Evolutionary conservation across 2,888 invertebrate genomes (phyloP).

Genomic region (Apodemia zela): DNA sequence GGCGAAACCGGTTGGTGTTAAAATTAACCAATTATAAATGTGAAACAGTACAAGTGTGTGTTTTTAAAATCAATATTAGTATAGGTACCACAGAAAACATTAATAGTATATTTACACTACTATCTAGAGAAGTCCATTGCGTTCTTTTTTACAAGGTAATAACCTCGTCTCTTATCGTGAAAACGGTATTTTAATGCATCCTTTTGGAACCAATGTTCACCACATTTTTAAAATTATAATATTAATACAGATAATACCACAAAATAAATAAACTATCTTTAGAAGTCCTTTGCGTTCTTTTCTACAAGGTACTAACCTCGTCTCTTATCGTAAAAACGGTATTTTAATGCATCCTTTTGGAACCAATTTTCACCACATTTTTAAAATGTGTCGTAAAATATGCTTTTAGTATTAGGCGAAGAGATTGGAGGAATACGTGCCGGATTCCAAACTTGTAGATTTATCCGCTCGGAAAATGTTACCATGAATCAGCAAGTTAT

Average conservation of each 20-base stretch:
- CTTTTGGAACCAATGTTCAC: not conserved
- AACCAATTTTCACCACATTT: not conserved
- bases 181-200: not conserved
- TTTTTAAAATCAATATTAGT: too few species aligned
- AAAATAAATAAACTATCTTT: too few species aligned
- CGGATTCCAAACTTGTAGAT: conserved; percentile 1
- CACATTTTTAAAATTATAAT: not conserved
- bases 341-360: not conserved
- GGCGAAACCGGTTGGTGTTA: too few species aligned
- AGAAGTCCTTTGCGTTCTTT: not conserved
- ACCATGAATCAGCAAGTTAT: not conserved
- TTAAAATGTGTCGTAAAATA: not conserved
- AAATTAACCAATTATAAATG: too few species aligned
- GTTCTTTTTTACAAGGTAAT: not conserved
- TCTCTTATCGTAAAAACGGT: not conserved
- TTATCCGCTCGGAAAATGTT: not conserved
- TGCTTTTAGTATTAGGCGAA: not conserved
- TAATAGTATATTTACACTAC: too few species aligned
- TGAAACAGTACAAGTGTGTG: too few species aligned
- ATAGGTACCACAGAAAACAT: too few species aligned
- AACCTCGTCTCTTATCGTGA: not conserved
- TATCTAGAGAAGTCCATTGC: not conserved
- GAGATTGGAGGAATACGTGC: conserved; percentile 4
- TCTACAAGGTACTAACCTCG: not conserved
- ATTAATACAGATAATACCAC: too few species aligned